Base-by-base conservation (phyloP, 2,888 invertebrate genomes). In the Drosophila kanekoi region DNA sequence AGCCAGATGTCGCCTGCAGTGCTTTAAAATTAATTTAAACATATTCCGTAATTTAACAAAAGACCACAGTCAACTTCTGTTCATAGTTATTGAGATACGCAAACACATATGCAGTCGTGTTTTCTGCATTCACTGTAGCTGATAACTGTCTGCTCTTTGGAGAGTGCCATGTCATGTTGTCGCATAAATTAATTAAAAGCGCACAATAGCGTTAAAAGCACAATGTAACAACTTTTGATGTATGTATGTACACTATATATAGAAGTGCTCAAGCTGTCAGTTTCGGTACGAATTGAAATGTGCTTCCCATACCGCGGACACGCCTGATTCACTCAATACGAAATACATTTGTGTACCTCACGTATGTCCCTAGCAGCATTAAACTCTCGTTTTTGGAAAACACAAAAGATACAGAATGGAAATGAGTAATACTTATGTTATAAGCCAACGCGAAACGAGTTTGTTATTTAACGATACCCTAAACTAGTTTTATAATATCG, bases 1-100 rank as follows among this genome's bases (percentile, higher is more conserved):
- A 79, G 80, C 52, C 58, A 62, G 64, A 61, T 76, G 73, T 76
- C 73, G 77, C 61, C 65, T 59, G 76, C 77, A 76, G 73, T 77
- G 62, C 52, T 70, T 76, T 40, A 65, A 73, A 72, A 73, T 76
- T 73, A 73, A 77, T 73, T 76, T 65, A 73, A 76, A 62, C 37
- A 61, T 44, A 58, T 68, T 47, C 20, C 48, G 41, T 54, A 60
- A 72, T 60, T 63, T 18, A 67, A 72, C 11, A 20, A 56, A 66
- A 52, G 48, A 47, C 13, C 48, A 43, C 3, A 32, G 16, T 16
- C n/a, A 14, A 40, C 32, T n/a, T 56, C 43, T 32, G 28, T 28
- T 28, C 28, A 28, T 28, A 28, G 28, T 28, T 23, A 23, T 23
- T 8, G 23, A 11, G 1, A 41, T 10, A 2, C 23, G 14, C 16